phyloP scores from a whole-genome alignment of 2,113 vertebrate species.

The Phylloscopus whistleri region DNA sequence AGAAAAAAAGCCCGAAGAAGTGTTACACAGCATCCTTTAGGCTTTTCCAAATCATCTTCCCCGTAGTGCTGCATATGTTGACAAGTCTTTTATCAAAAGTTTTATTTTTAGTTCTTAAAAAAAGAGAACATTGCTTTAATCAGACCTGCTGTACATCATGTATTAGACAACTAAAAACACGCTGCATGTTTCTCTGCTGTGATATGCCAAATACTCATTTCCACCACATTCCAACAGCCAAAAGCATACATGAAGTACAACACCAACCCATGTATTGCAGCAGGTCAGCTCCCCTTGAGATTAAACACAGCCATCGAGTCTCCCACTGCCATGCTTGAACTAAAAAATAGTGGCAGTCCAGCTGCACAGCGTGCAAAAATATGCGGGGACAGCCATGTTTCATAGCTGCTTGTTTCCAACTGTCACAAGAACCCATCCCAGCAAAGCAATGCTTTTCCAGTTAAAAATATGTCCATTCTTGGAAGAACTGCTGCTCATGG shows the following conservation, averaged over 20 bases:
- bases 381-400: rapidly evolving
- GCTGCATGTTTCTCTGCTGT: neutral
- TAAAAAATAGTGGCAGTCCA: neutral
- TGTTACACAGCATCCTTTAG: neutral
- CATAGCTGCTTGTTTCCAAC: neutral
- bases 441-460: neutral
- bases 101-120: neutral
- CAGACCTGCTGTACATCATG: neutral
- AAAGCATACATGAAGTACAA: neutral
- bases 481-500: neutral
- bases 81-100: neutral
- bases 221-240: neutral
- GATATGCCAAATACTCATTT: neutral
- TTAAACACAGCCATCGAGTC: neutral
- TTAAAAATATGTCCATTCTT: neutral
- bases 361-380: neutral
- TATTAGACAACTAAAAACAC: neutral
- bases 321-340: neutral
- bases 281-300: neutral
- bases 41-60: neutral
- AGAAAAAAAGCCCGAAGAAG: neutral
- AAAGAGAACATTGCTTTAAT: neutral
- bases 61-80: neutral
- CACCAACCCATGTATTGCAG: neutral
- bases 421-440: neutral